These are phyloP conservation scores for Steatornis caripensis DNA, from an alignment of 2,113 vertebrate species.

Conservation along the genomic window DNA sequence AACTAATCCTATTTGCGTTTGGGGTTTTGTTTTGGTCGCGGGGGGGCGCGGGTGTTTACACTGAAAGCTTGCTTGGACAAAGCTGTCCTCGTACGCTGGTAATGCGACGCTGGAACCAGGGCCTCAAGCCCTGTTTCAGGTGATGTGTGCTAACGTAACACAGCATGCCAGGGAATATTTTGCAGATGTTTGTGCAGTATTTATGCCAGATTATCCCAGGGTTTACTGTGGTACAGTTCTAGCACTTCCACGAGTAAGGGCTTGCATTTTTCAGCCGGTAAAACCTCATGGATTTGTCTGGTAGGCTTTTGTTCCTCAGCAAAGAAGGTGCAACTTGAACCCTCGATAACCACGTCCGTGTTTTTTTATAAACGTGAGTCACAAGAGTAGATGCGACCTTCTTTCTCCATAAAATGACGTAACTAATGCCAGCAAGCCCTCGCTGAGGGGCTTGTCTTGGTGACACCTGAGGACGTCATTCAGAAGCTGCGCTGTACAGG, in stretches of 20 bases:
- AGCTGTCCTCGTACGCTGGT: not conserved
- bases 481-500: not conserved
- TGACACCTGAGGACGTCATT: not conserved
- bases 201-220: not conserved
- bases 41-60: not conserved
- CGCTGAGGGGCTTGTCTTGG: rapidly evolving
- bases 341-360: not conserved
- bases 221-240: not conserved
- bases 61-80: not conserved
- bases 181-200: not conserved
- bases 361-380: not conserved
- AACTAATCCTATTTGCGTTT: not conserved
- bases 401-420: not conserved
- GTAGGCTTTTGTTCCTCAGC: not conserved
- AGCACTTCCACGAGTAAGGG: not conserved
- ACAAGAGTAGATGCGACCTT: not conserved
- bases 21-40: too few species aligned
- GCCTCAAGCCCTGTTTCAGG: not conserved
- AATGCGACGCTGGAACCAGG: rapidly evolving
- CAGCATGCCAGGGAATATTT: not conserved
- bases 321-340: not conserved
- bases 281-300: not conserved
- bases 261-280: not conserved
- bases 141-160: not conserved
- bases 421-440: not conserved